Evolutionary conservation across 2,797 vertebrate genomes (phyloP), one percentile per base, ranked within the genome.

Genomic region (Gambelia wislizenii): DNA sequence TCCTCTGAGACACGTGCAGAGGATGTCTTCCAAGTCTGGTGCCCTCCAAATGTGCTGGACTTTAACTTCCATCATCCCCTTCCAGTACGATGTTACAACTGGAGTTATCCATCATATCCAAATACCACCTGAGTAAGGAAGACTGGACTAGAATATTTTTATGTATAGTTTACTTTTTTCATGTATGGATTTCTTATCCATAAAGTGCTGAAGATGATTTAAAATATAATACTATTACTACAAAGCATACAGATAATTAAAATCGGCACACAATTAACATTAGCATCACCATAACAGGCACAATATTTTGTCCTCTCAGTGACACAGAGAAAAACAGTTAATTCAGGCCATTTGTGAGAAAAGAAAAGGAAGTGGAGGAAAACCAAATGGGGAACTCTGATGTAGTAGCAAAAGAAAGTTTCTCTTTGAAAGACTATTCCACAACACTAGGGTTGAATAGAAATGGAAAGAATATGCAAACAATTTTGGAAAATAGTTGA

Each of bases 181-280:
- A 30, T 83, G 61, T 42, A 67, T 67, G 10, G 33, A 6, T 83
- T 39, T 25, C 64, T 80, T 80, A 69, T 39, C 49, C 25, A 39
- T 36, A 30, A 64, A 77, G 59, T 30, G 36, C 14, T 52, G 8
- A 69, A 39, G 18, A 49, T 70, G n/a, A 42, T 70, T 70, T 70
- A 39, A 39, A 80, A 67, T 44, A 69, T 25, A 78, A 12, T 54
- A 69, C 27, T 30, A 14, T n/a, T 20, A 67, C 2, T 42, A 14
- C n/a, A 12, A 70, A 47, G 39, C 69, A 44, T 80, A 69, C 5
- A 56, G 39, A 84, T 9, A 72, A 85, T 61, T 86, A 78, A 79
- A 64, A 52, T 86, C 59, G 79, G 22, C 59, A 79, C 20, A 82
- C 12, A 82, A 42, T 86, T 64, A 86, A 64, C 49, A 78, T 85